phyloP scores from a whole-genome alignment of 2,113 vertebrate genomes.

The Epinephelus moara region DNA sequence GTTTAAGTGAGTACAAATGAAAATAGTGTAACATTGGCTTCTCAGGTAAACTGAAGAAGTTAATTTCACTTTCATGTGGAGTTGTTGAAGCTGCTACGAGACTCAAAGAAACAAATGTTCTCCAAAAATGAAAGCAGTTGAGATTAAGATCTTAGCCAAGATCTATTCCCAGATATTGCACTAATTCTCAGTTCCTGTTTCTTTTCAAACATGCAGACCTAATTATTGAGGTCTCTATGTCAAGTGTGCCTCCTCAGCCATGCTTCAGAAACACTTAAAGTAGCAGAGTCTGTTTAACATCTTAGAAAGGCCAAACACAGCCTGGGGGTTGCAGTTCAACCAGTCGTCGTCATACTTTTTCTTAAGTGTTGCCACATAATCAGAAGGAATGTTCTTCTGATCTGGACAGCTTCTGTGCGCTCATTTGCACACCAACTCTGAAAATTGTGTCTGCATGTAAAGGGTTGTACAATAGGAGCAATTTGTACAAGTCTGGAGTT shows the following conservation, averaged over 20 bases:
- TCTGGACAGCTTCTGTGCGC: not conserved
- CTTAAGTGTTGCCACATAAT: not conserved
- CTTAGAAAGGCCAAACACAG: not conserved
- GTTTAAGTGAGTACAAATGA: not conserved
- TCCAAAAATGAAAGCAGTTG: not conserved
- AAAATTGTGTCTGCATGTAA: not conserved
- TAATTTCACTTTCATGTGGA: not conserved
- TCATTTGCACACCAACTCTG: not conserved
- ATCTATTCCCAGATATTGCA: not conserved
- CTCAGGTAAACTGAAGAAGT: not conserved
- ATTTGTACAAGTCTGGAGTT: not conserved
- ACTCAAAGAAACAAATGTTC: not conserved
- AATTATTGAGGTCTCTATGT: not conserved
- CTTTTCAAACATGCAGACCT: constrained; percentile 1
- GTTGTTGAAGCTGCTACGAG: not conserved
- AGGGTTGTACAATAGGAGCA: not conserved
- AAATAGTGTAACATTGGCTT: not conserved
- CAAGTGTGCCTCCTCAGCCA: not conserved
- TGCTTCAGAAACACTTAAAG: not conserved
- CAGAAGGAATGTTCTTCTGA: constrained; percentile 9
- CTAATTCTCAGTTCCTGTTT: not conserved
- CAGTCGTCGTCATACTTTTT: not conserved
- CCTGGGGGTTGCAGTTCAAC: not conserved
- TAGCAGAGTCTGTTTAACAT: not conserved
- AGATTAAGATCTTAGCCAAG: not conserved